These are phyloP conservation scores for Rhabdomys pumilio DNA, from an alignment of 2,797 vertebrate species.

Conservation along the genomic window DNA sequence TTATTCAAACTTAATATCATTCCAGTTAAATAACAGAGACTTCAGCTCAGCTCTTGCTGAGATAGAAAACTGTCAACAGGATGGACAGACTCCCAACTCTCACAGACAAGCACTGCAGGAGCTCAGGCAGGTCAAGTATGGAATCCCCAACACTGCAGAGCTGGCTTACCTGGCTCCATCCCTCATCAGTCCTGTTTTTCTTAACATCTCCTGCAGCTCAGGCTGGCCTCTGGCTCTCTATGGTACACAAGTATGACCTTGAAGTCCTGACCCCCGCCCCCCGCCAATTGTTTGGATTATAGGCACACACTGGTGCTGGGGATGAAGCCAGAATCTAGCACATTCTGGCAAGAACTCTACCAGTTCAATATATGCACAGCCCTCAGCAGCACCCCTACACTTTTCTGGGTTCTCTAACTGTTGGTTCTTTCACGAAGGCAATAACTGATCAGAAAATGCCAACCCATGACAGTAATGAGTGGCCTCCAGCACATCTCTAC, in stretches of 20 bases:
- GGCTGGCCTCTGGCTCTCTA: neutral
- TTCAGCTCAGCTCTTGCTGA: neutral
- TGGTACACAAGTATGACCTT: neutral
- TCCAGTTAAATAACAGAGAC: conserved; percentile 35
- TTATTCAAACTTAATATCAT: conserved; percentile 14
- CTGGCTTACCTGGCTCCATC: neutral
- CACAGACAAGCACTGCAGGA: neutral
- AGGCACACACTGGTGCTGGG: neutral
- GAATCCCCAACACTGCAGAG: neutral
- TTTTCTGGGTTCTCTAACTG: neutral
- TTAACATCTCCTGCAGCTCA: neutral
- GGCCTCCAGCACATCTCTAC: neutral
- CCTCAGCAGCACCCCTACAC: neutral
- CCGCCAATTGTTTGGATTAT: neutral
- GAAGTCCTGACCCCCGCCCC: neutral
- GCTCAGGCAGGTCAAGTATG: neutral
- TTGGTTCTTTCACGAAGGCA: neutral
- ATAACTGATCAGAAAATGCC: neutral
- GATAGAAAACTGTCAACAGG: neutral
- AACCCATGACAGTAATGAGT: neutral
- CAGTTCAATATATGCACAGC: neutral
- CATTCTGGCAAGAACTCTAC: neutral
- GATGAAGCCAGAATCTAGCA: neutral
- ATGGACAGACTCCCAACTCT: neutral
- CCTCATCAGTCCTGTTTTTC: neutral